These are phyloP conservation scores for Chloroceryle amazona DNA, from an alignment of 2,797 vertebrate genomes.

Conservation along the genomic window DNA sequence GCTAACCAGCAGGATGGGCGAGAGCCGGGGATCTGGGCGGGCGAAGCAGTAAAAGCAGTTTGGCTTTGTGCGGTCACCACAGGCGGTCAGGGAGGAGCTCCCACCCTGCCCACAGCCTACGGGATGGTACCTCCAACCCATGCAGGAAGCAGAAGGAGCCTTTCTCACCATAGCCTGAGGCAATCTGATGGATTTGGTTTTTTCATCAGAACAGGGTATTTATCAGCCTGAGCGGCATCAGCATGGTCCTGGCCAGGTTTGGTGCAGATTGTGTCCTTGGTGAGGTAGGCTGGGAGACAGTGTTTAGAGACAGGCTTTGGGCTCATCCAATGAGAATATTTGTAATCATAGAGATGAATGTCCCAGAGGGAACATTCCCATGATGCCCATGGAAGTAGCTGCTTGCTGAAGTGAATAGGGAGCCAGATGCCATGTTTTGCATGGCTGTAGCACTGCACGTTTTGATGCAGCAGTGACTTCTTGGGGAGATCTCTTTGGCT, in stretches of 20 bases:
- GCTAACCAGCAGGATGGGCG: background rate
- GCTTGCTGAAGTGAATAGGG: background rate
- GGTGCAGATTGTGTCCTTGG: background rate
- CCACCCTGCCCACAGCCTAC: background rate
- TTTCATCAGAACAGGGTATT: background rate
- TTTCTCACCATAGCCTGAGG: background rate
- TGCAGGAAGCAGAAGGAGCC: background rate
- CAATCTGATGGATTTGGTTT: background rate
- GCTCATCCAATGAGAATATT: background rate
- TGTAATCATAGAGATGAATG: background rate
- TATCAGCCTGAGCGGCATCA: background rate
- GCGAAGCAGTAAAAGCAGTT: background rate
- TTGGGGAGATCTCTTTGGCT: background rate
- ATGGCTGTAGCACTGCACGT: background rate
- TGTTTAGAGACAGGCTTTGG: background rate
- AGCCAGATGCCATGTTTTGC: background rate
- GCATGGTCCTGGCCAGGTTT: background rate
- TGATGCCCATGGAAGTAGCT: background rate
- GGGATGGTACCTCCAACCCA: background rate
- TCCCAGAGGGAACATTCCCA: accelerated
- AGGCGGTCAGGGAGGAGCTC: background rate
- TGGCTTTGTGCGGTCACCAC: background rate
- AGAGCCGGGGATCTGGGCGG: background rate
- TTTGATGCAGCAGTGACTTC: background rate
- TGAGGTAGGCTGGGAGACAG: background rate